Percentiles rank a stretch among this genome's conserved stretches.
Evolutionary conservation across 1,140 invertebrate species (phyloP).

Genomic region (Scaptomyza graminum): DNA sequence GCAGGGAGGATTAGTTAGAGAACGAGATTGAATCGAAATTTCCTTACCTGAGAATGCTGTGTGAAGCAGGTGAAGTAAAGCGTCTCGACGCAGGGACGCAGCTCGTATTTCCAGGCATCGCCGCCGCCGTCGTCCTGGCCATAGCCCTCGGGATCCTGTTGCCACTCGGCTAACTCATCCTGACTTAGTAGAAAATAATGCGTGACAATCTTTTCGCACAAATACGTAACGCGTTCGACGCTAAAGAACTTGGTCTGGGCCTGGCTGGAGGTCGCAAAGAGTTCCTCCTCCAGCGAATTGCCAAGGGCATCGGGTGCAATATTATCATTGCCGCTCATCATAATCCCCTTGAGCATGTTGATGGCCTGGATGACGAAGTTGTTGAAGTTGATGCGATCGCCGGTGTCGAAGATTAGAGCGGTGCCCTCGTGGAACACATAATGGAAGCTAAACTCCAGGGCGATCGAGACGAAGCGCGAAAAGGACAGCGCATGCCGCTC

Average conservation of each 20-base stretch:
- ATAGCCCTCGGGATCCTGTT: slow-evolving; percentile 95
- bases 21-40: background rate
- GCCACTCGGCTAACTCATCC: slow-evolving; percentile 94
- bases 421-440: slow-evolving; percentile 92
- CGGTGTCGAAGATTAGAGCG: slow-evolving; percentile 86
- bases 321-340: slow-evolving; percentile 87
- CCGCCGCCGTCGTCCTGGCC: slow-evolving; percentile 93
- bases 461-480: slow-evolving; percentile 90
- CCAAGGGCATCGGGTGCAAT: slow-evolving; percentile 31
- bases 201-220: slow-evolving; percentile 92
- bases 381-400: slow-evolving; percentile 88
- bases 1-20: background rate
- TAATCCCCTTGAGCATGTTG: slow-evolving; percentile 93
- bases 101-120: slow-evolving; percentile 95
- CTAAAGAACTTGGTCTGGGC: slow-evolving; percentile 89
- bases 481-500: slow-evolving; percentile 91
- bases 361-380: slow-evolving; percentile 84
- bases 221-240: slow-evolving; percentile 88
- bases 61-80: slow-evolving; percentile 93
- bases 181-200: slow-evolving; percentile 94
- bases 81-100: slow-evolving; percentile 94
- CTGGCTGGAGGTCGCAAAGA: slow-evolving; percentile 73
- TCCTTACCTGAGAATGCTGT: slow-evolving; percentile 86
- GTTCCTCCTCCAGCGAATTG: slow-evolving; percentile 49
- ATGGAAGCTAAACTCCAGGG: slow-evolving; percentile 92